Base-by-base conservation (phyloP, 2,888 invertebrate genomes). In the Neoitamus cyanurus region DNA sequence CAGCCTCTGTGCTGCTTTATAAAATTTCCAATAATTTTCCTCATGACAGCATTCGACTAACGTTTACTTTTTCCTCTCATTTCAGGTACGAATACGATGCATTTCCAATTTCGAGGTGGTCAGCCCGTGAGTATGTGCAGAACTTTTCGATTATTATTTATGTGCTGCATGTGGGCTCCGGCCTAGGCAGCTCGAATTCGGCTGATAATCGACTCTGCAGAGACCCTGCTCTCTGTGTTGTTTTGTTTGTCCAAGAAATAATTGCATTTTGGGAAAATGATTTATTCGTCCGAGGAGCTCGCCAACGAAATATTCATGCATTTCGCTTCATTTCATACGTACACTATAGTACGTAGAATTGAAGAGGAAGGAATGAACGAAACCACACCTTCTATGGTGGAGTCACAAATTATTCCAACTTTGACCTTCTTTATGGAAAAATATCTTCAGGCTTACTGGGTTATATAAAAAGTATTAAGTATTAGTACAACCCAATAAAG, bases 41-140 rank as follows among this genome's bases (percentile, higher is more conserved):
- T 58, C 58, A 58, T 58, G 58, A 58, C 58, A 58, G 58, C 58
- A 58, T 20, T 58, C 20, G 58, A 58, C 58, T 58, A 9, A 58
- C 70, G n/a, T 70, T 70, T 70, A 70, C 37, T 20, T 73, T 15
- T 42, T 20, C 13, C 42, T 75, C 42, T 42, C 42, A 20, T 75
- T 75, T 11, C 75, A 75, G 75, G 75, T 75, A 75, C 58, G 75
- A 75, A 37, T 75, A 42, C 25, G 75, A 75, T 75, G 75, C 28
- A 75, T 75, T 75, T 42, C 13, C 75, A 25, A 25, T 75, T 42
- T 25, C 75, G 42, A 42, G 20, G 75, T 37, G 25, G 42, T 42
- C 58, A 58, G 25, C 0, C 58, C 20, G 75, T 75, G 42, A 75
- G 75, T 75, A 75, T 42, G 28, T 20, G 42, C 28, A 75, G 25